Conservation (phyloP, 2,888 invertebrate species). For the Mythimna ferrago region DNA sequence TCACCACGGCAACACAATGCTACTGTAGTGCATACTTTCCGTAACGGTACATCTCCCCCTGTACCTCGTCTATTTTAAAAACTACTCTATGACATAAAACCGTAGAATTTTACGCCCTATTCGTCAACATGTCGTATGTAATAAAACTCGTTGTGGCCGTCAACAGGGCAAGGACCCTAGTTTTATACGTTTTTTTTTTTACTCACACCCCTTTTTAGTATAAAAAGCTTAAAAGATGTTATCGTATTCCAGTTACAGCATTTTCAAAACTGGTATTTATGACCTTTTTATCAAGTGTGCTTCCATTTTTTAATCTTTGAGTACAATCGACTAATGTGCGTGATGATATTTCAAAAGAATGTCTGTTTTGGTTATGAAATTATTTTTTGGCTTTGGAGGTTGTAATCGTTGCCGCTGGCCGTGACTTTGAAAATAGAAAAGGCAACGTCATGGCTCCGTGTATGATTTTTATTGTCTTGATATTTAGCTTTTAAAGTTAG, state of each 20-base stretch:
- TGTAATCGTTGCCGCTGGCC: constrained; percentile 34
- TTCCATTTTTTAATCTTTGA: constrained; percentile 66
- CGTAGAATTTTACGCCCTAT: constrained; percentile 77
- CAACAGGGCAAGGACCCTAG: constrained; percentile 81
- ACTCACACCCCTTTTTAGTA: constrained; percentile 80
- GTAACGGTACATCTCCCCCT: constrained; percentile 28
- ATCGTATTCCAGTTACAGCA: constrained; percentile 78
- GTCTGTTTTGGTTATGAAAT: constrained; percentile 48
- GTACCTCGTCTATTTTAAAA: constrained; percentile 56
- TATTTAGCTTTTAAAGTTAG: constrained; percentile 23
- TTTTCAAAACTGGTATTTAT: constrained; percentile 80
- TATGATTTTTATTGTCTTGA: constrained; percentile 11
- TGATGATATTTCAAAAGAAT: constrained; percentile 65
- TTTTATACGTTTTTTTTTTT: constrained; percentile 76
- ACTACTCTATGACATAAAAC: constrained; percentile 72
- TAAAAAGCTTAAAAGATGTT: constrained; percentile 79
- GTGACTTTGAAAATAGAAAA: constrained; percentile 56
- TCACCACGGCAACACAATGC: constrained; percentile 15
- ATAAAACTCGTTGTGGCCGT: constrained; percentile 84
- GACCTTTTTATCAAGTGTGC: constrained; percentile 76
- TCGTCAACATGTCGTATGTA: constrained; percentile 84
- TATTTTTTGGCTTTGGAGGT: constrained; percentile 33
- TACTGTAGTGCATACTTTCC: constrained; percentile 15
- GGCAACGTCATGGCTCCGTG: constrained; percentile 37
- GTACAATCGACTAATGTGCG: constrained; percentile 66